phyloP scores from a whole-genome alignment of 2,888 invertebrate genomes.

The Nemapogon koenigi region DNA sequence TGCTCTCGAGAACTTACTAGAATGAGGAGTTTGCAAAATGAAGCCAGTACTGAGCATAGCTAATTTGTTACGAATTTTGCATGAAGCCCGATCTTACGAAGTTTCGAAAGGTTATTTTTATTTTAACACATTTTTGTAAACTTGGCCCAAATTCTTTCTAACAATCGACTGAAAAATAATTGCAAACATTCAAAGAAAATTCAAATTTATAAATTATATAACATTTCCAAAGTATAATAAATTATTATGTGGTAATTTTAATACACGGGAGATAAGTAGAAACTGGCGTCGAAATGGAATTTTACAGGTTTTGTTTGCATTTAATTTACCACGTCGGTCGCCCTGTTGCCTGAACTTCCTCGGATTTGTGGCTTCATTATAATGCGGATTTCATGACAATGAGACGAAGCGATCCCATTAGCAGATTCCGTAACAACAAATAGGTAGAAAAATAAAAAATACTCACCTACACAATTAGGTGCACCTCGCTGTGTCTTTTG shows the following conservation, averaged over 20 bases:
- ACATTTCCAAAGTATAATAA: no score
- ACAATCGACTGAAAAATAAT: no score
- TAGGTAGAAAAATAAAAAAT: no score
- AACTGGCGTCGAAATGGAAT: slow-evolving; percentile 5
- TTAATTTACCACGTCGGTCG: slow-evolving; percentile 10
- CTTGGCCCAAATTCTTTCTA: no score
- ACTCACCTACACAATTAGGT: no score
- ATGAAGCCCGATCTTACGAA: slow-evolving; percentile 27
- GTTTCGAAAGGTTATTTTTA: slow-evolving; percentile 1
- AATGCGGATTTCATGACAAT: slow-evolving; percentile 8
- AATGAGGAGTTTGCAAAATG: slow-evolving; percentile 52
- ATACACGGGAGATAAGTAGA: not conserved
- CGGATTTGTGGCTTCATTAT: slow-evolving; percentile 9
- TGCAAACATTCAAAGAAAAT: no score
- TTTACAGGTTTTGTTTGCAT: slow-evolving; percentile 10
- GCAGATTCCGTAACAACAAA: not conserved
- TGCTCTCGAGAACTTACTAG: slow-evolving; percentile 48
- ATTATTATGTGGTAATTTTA: no score
- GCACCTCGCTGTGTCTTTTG: no score
- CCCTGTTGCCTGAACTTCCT: slow-evolving; percentile 5
- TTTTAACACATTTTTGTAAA: not conserved
- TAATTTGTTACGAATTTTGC: slow-evolving; percentile 52
- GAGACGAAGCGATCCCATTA: slow-evolving; percentile 1
- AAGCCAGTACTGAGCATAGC: slow-evolving; percentile 50
- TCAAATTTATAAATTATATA: no score